Evolutionary conservation across 2,113 vertebrate species (phyloP).

Genomic region (Vulpes ferrilata): DNA sequence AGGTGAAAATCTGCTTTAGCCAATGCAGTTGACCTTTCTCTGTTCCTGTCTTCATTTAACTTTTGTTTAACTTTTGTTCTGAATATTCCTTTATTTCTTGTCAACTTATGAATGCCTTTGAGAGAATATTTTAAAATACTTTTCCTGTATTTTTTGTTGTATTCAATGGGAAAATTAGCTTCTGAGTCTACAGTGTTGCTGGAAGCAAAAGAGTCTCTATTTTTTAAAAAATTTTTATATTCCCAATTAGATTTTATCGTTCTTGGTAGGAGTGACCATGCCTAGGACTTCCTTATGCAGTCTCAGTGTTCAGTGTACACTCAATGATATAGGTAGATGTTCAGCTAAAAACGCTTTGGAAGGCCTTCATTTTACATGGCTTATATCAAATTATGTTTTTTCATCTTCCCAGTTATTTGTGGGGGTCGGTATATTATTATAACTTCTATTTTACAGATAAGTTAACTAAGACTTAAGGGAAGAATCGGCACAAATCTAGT

Average conservation of each 20-base stretch:
- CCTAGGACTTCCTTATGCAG: not conserved
- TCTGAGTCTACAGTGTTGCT: not conserved
- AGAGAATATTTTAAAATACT: conserved; percentile 21
- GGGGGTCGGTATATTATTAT: not conserved
- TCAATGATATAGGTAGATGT: not conserved
- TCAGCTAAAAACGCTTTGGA: not conserved
- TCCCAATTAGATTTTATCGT: not conserved
- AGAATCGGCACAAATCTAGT: not conserved
- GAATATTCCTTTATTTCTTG: conserved; percentile 35
- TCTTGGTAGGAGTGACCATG: not conserved
- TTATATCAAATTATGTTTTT: not conserved
- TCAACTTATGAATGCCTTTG: not conserved
- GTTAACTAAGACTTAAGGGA: conserved; percentile 36
- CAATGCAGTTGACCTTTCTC: not conserved
- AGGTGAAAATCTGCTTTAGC: not conserved
- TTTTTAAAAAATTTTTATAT: not conserved
- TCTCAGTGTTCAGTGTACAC: not conserved
- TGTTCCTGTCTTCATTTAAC: conserved; percentile 32
- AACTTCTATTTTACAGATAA: not conserved
- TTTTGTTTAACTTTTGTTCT: conserved; percentile 25
- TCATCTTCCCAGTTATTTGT: conserved; percentile 3
- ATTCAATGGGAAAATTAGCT: not conserved
- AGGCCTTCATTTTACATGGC: not conserved
- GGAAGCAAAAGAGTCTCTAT: not conserved
- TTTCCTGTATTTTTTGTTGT: not conserved